phyloP scores from a whole-genome alignment of 2,797 vertebrate genomes.

The Sebastiscus albofasciatus region DNA sequence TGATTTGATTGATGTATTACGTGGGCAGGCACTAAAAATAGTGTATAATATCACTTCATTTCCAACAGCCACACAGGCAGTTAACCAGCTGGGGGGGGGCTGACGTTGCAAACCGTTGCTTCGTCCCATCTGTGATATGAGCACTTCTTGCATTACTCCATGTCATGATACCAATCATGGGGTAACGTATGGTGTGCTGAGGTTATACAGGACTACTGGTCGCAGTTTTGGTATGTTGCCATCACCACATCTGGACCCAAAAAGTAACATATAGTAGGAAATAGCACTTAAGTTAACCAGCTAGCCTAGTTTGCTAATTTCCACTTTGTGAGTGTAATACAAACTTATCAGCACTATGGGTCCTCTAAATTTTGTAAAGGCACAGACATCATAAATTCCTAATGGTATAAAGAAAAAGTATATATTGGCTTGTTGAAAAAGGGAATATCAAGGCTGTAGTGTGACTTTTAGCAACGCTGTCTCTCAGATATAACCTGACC shows the following conservation, averaged over 20 bases:
- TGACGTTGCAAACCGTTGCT: background rate
- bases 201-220: background rate
- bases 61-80: constrained; percentile 2
- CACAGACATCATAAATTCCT: background rate
- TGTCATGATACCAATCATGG: constrained; percentile 15
- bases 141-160: background rate
- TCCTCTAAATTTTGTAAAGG: background rate
- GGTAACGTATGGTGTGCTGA: background rate
- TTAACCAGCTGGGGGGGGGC: background rate
- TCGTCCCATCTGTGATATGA: constrained; percentile 18
- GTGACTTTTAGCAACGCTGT: too few relatives aligned
- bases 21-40: constrained; percentile 5
- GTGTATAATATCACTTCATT: constrained; percentile 15
- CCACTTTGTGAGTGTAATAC: background rate
- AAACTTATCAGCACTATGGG: background rate
- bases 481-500: too few relatives aligned
- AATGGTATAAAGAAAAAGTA: too few relatives aligned
- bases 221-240: background rate
- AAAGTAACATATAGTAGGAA: background rate
- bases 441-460: too few relatives aligned
- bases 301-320: background rate
- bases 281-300: background rate
- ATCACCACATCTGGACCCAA: background rate
- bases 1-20: background rate
- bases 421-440: too few relatives aligned